Base-by-base conservation (phyloP, 1,140 invertebrate species). In the Dendroctonus valens region DNA sequence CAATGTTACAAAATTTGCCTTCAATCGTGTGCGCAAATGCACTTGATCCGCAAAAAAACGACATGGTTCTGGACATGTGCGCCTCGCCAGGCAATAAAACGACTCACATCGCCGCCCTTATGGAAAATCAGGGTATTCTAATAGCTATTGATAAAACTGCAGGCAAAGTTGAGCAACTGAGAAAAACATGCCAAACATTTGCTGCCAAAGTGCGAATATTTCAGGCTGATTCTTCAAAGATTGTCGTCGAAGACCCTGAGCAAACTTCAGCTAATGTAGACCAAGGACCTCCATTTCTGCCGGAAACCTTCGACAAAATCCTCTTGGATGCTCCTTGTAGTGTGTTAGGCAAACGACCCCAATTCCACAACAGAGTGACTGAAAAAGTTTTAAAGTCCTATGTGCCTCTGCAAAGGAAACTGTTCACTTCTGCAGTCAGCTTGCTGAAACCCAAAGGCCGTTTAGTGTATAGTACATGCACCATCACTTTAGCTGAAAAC, bases 81-180 rank as follows among this genome's bases (percentile, higher is more conserved):
- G 91, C 93, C 37, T 86, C 93, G 8, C 93, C 93, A 11, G 93
- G 93, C 50, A 93, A 94, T 76, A 96, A 96, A 84, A 94, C 93
- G 0, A 87, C 87, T 8, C 93, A 96, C 76, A 86, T 96, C 70
- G 91, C 88, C 44, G 83, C 87, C 71, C 81, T 94, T 59, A 92
- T 93, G 83, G 79, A 86, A 68, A 84, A 92, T 78, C 73, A 90
- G 86, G 91, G 91, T 7, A 76, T 72, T n/a, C 79, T 95, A 5
- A 83, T 91, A 50, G 92, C 92, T 6, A 72, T 94, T 38, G 93
- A 95, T 72, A 92, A 90, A 79, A 88, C 85, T 41, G 73, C 81
- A 72, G 75, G 79, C 39, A 92, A 91, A 82, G 76, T 89, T 40
- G 72, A 79, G n/a, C 83, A 80, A 74, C 80, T 93, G 37, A 73